Conservation (phyloP, 1,140 invertebrate species). For the Lepidurus couesii region DNA sequence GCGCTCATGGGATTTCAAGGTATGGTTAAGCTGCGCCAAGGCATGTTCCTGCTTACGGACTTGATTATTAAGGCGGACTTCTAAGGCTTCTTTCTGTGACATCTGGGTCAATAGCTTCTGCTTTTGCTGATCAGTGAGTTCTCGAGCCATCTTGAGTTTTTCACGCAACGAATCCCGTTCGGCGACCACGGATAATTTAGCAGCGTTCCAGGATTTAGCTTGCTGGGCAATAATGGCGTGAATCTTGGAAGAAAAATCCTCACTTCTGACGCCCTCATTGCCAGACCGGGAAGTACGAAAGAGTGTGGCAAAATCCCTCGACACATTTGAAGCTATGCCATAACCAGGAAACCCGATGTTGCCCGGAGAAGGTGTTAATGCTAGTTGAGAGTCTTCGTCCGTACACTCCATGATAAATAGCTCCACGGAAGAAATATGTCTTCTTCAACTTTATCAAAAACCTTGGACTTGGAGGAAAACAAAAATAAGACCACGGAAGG, state of each 20-base stretch:
- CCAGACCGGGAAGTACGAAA: background rate
- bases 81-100: background rate
- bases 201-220: background rate
- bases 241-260: background rate
- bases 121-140: background rate
- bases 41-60: background rate
- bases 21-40: background rate
- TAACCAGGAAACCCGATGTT: no score
- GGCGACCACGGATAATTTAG: background rate
- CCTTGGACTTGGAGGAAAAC: no score
- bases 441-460: no score
- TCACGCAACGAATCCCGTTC: background rate
- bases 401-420: no score
- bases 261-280: background rate
- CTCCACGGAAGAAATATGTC: no score
- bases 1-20: background rate
- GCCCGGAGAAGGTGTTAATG: no score
- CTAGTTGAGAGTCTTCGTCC: no score
- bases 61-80: background rate
- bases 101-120: background rate
- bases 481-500: no score
- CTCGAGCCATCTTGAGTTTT: background rate
- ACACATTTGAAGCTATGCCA: background rate
- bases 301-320: background rate
- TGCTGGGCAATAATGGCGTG: background rate